Base-by-base conservation (phyloP, 2,797 vertebrate species). In the Argya squamiceps region DNA sequence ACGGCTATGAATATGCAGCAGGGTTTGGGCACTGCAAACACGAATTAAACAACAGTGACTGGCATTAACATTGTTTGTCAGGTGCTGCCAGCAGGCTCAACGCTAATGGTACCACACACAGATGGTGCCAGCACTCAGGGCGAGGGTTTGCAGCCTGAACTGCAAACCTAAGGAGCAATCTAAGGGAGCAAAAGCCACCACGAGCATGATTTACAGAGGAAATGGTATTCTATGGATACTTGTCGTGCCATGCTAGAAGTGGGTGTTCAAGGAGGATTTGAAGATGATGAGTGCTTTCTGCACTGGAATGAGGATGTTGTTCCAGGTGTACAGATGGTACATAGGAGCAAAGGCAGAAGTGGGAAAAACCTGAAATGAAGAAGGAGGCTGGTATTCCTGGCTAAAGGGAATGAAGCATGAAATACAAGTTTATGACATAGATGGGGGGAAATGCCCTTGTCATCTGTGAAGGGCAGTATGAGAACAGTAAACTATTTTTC, bases 341-440 rank as follows among this genome's bases (percentile, higher is more conserved):
- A 92, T 39, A 84, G 84, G 68, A 92, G 87, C 91, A 96, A 96
- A 97, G 79, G 92, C 87, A 93, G 90, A 91, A 93, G 71, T 87
- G 92, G 92, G 84, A 93, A 95, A 94, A 96, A 95, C 77, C 93
- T 96, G 94, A 89, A 96, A 92, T 32, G 86, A 92, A 96, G 94
- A 73, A 93, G 93, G 88, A 93, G 80, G 85, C 74, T 93, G 83
- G 74, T 87, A 95, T 92, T 94, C 68, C 77, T 55, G 26, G 74
- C 85, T 80, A 87, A 90, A 83, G 77, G 63, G 53, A 96, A 87
- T 13, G 56, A 92, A 73, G 60, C 52, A 52, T 5, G 5, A 90
- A 90, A 83, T 15, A 88, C 30, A 92, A 88, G 55, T 50, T 47
- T 75, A 88, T 82, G 67, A 90, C 32, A 79, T 9, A 74, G 46